Evolutionary conservation across 1,140 invertebrate genomes (phyloP).

Genomic region (Ooceraea biroi): DNA sequence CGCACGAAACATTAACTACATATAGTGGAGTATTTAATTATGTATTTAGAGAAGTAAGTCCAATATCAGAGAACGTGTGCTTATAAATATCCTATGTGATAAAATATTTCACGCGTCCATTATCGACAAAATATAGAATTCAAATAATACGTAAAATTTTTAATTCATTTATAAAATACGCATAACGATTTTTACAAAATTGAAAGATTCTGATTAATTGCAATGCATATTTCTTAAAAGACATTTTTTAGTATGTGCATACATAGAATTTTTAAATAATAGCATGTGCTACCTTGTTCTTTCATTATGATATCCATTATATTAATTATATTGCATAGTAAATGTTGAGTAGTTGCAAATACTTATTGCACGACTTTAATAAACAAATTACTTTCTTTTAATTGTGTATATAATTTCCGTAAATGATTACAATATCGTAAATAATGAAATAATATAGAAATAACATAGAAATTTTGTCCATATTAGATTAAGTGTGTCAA

Average conservation of each 20-base stretch:
- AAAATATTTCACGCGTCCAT: slow-evolving; percentile 15
- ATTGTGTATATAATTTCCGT: no score
- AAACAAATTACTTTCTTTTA: no score
- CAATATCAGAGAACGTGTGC: background rate
- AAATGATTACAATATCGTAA: no score
- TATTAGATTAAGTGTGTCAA: background rate
- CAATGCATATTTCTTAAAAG: background rate
- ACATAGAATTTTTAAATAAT: background rate
- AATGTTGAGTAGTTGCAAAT: background rate
- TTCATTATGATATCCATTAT: background rate
- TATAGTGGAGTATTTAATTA: slow-evolving; percentile 33
- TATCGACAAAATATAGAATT: slow-evolving; percentile 15
- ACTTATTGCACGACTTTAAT: background rate
- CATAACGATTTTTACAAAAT: background rate
- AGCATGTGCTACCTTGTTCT: background rate
- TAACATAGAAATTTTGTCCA: background rate
- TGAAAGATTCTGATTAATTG: background rate
- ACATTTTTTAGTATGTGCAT: background rate
- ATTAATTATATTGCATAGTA: background rate
- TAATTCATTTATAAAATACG: slow-evolving; percentile 6
- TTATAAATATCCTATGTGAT: slow-evolving; percentile 16
- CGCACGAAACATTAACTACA: background rate
- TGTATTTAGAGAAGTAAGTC: background rate
- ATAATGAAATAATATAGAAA: no score
- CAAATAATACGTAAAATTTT: slow-evolving; percentile 17